These are phyloP conservation scores for Ophion obscuratus DNA, from an alignment of 2,888 invertebrate species.

Conservation along the genomic window DNA sequence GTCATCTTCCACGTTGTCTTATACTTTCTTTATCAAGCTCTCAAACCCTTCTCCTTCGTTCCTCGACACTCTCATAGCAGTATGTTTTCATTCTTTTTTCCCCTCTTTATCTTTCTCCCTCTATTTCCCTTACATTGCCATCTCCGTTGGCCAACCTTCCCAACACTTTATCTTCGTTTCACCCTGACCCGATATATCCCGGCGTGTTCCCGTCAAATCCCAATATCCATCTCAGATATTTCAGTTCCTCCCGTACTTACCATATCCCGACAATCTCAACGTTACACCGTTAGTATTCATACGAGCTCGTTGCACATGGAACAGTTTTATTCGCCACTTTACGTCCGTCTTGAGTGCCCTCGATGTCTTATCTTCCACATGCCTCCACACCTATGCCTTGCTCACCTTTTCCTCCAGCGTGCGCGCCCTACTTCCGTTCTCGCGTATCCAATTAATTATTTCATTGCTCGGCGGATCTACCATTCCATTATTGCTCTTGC, in stretches of 20 bases:
- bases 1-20: neutral
- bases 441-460: neutral
- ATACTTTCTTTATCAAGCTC: neutral
- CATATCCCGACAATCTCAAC: neutral
- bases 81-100: neutral
- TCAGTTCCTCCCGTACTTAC: neutral
- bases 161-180: constrained; percentile 37
- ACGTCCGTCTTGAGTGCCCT: constrained; percentile 1
- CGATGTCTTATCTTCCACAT: neutral
- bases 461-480: neutral
- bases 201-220: constrained; percentile 1
- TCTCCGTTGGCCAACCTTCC: neutral
- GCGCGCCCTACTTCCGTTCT: too few relatives aligned
- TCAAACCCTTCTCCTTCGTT: constrained; percentile 1
- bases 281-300: neutral
- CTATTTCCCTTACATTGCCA: neutral
- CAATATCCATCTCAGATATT: neutral
- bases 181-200: constrained; percentile 23
- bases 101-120: neutral
- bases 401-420: neutral
- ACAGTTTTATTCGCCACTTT: neutral
- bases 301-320: neutral
- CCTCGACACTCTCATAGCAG: neutral
- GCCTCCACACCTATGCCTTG: neutral
- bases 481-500: neutral